Evolutionary conservation across 30 jellyfish, hydroid and myxozoan species (phyloP), one percentile per base, ranked within the genome.

Genomic region (Hydra vulgaris): DNA sequence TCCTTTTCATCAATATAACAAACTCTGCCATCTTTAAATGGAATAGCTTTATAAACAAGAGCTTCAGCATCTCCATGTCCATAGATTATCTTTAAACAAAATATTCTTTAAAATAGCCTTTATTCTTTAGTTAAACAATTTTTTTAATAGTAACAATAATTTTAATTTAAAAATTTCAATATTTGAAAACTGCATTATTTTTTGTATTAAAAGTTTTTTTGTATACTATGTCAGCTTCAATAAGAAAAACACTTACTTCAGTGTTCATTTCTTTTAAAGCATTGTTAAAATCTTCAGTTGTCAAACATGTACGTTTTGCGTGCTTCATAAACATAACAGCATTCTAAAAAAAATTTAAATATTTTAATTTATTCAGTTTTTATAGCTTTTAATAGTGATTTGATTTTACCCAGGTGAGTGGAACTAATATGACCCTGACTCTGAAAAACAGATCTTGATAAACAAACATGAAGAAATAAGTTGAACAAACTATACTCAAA

Each of bases 31-130:
- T 90, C 97, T 72, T 90, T 86, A 25, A 74, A 82, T 66, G 84
- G 74, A 61, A 90, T 70, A 22, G 97, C 21, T 71, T 89, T 82
- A 80, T 84, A 90, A 81, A 69, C 61, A 24, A 88, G 71, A 0
- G 76, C 78, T 24, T 90, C 97, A 7, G 86, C 81, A 26, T 95
- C 97, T 85, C 82, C 76, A 26, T 90, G 97, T n/a, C 97, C 97
- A 82, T 86, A 82, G 25, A 90, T 80, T n/a, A 77, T 85, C 97
- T 90, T 27, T 5, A 77, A 77, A 25, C n/a, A n/a, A n/a, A n/a
- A n/a, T n/a, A n/a, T n/a, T n/a, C n/a, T n/a, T n/a, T 24, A 72
- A 21, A 0, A 25, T 23, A 25, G 23, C 54, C 53, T 53, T n/a
- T 16, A 76, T 3, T 4, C 7, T 20, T 26, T 73, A 22, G 20